Evolutionary conservation across 2,113 vertebrate genomes (phyloP), one percentile per base, ranked within the genome.

Genomic region (Litocranius walleri): DNA sequence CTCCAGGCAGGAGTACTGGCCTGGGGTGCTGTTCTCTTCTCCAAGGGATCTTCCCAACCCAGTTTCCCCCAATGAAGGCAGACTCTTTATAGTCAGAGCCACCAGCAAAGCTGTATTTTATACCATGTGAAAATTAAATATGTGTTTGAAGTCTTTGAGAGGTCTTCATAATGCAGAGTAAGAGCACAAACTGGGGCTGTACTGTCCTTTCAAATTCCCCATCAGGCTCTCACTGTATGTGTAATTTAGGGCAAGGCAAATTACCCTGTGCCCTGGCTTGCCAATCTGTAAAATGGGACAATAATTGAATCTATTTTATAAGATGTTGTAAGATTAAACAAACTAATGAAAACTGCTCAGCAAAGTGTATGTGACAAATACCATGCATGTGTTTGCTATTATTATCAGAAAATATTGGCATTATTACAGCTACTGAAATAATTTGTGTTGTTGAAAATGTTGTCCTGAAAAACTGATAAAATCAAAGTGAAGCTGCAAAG

Each of bases 391-490:
- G 1, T 67, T 80, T 87, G 45, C 30, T 36, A 25, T 88, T 45
- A 52, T 80, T 67, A 83, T 21, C 50, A 74, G 21, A 97, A 96
- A 64, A 33, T n/a, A 25, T 21, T 88, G 81, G 40, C 21, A 19
- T 83, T 86, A 19, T 14, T 30, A 45, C 30, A 96, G 64, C 71
- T 95, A 12, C 27, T 56, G 25, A 93, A 93, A 86, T 91, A 88
- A 86, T 40, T 6, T 36, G 29, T 45, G 62, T n/a, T 36, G 97
- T 96, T 95, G 50, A 95, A 95, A 96, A 88, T 10, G 45, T 45
- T 94, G 52, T 45, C 43, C 52, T 74, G 6, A 78, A 95, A 94
- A 87, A 11, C 67, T 90, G 36, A 92, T 67, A 89, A 84, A 77
- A 40, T 96, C 48, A 86, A 86, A 83, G 57, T 54, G 36, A 80